These are phyloP conservation scores for Lottia gigantea DNA, from an alignment of 2,888 invertebrate genomes.

Conservation along the genomic window DNA sequence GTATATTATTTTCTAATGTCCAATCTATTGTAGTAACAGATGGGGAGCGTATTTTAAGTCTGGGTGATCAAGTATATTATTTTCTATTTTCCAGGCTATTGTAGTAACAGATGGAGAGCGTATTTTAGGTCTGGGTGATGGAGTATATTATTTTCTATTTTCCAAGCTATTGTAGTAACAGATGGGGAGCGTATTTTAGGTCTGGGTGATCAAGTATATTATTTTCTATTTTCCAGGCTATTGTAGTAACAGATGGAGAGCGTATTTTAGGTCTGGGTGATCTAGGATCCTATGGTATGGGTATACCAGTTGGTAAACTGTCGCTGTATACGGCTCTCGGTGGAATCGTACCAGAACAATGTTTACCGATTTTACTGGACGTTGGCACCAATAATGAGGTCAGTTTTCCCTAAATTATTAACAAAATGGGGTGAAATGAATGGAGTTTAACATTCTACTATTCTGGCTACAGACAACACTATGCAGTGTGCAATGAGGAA, in stretches of 20 bases:
- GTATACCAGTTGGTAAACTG: conserved; percentile 97
- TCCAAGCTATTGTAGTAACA: conserved; percentile 82
- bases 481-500: too few species aligned
- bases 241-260: conserved; percentile 97
- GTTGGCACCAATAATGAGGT: conserved; percentile 92
- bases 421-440: too few species aligned
- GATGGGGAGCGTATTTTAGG: conserved; percentile 98
- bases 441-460: too few species aligned
- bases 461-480: too few species aligned
- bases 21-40: too few species aligned
- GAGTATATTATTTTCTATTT: conserved; percentile 5
- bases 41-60: too few species aligned
- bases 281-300: conserved; percentile 97
- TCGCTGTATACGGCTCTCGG: conserved; percentile 96
- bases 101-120: too few species aligned
- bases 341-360: conserved; percentile 94
- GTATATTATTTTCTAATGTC: too few species aligned
- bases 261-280: conserved; percentile 97
- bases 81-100: too few species aligned
- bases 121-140: background rate
- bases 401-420: conserved; percentile 32
- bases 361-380: conserved; percentile 92
- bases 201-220: conserved; percentile 86
- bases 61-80: too few species aligned
- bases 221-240: conserved; percentile 59